Percentiles rank a stretch among this genome's conserved stretches.
Conservation (phyloP, 2,113 vertebrate genomes). For the Motacilla tschutschensis region DNA sequence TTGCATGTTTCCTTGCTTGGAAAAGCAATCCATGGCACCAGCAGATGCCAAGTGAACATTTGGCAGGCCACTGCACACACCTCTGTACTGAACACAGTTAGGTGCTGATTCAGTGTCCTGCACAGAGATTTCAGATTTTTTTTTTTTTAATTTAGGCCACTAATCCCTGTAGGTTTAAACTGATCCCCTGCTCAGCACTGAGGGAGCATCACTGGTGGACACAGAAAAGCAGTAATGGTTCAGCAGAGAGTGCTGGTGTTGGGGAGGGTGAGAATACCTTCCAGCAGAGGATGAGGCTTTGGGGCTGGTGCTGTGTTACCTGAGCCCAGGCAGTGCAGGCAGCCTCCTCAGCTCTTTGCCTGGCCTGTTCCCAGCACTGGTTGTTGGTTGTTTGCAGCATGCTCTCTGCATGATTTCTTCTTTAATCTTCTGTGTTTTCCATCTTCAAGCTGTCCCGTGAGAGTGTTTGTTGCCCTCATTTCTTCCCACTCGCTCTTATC, state of each 20-base stretch:
- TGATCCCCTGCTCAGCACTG: neutral
- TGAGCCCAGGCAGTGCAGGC: neutral
- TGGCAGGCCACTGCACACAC: neutral
- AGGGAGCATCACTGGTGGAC: neutral
- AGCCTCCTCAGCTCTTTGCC: neutral
- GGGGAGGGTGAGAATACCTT: neutral
- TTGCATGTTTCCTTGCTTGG: neutral
- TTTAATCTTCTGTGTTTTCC: neutral
- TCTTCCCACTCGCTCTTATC: neutral
- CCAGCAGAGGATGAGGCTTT: neutral
- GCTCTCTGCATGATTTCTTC: neutral
- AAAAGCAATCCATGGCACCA: neutral
- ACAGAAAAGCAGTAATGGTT: neutral
- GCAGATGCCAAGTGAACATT: neutral
- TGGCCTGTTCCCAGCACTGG: neutral
- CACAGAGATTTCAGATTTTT: neutral
- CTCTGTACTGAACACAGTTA: neutral
- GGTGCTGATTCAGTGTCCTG: neutral
- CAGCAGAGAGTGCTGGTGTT: neutral
- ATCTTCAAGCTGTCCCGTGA: neutral
- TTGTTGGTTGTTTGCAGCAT: neutral
- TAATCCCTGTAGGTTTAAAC: neutral
- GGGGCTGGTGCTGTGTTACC: neutral
- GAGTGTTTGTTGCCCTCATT: neutral
- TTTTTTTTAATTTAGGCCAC: neutral